phyloP scores from a whole-genome alignment of 2,888 invertebrate species.

The Erebia epiphron region DNA sequence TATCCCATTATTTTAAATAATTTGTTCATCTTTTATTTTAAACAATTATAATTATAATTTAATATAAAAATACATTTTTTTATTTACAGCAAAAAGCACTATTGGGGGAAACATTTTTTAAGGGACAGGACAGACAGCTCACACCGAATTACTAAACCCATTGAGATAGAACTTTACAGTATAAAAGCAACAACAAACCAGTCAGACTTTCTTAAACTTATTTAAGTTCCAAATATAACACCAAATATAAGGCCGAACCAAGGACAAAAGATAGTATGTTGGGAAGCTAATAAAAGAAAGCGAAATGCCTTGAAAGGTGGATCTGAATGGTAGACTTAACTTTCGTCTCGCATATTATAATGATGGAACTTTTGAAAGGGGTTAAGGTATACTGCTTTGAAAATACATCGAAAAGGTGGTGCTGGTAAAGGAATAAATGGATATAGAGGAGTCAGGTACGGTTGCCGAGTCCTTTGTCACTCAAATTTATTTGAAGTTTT shows the following conservation, averaged over 20 bases:
- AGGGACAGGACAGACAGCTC: too few relatives aligned
- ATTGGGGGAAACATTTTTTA: too few relatives aligned
- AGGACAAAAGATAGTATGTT: conserved; percentile 47
- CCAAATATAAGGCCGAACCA: neutral
- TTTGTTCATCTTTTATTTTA: too few relatives aligned
- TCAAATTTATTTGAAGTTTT: conserved; percentile 42
- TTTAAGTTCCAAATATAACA: too few relatives aligned
- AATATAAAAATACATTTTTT: too few relatives aligned
- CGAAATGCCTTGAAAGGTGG: conserved; percentile 51
- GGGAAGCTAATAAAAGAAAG: conserved; percentile 61
- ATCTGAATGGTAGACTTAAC: conserved; percentile 47
- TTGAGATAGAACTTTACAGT: too few relatives aligned
- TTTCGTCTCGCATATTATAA: conserved; percentile 59
- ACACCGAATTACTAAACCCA: too few relatives aligned
- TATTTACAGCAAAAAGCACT: too few relatives aligned
- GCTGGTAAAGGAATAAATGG: conserved; percentile 32
- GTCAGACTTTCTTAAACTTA: too few relatives aligned
- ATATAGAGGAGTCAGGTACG: conserved; percentile 39
- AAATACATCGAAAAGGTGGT: conserved; percentile 54
- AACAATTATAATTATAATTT: too few relatives aligned
- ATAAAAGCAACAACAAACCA: too few relatives aligned
- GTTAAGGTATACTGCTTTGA: conserved; percentile 70
- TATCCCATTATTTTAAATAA: conserved; percentile 14
- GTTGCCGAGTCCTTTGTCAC: conserved; percentile 39
- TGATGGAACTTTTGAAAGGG: conserved; percentile 71